Conservation (phyloP, 2,113 vertebrate species). For the Ifrita kowaldi region DNA sequence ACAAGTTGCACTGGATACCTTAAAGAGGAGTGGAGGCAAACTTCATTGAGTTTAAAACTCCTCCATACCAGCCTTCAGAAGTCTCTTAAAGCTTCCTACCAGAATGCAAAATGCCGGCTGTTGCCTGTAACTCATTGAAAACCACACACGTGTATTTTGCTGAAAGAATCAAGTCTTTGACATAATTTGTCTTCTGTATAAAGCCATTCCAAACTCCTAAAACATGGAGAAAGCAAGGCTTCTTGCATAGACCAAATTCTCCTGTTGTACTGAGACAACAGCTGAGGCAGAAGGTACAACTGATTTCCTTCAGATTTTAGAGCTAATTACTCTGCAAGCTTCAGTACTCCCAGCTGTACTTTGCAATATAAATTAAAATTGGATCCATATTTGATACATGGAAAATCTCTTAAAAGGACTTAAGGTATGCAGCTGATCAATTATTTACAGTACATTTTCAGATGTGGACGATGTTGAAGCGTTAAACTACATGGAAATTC, state of each 20-base stretch:
- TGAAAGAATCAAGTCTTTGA: background rate
- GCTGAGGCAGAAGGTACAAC: background rate
- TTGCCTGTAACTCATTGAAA: background rate
- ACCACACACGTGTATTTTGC: accelerated
- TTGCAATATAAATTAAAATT: background rate
- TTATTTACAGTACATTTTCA: background rate
- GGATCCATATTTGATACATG: background rate
- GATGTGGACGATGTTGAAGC: background rate
- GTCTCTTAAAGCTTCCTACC: background rate
- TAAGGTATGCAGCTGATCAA: background rate
- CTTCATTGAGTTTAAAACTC: background rate
- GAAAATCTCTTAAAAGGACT: background rate
- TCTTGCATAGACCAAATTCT: background rate
- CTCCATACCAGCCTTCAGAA: background rate
- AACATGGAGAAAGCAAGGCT: background rate
- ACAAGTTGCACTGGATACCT: background rate
- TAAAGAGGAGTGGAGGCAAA: background rate
- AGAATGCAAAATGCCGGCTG: background rate
- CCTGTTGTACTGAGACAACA: background rate
- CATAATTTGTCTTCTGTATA: background rate
- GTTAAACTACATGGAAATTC: background rate
- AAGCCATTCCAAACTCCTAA: background rate
- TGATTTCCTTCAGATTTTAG: background rate
- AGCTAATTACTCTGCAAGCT: background rate
- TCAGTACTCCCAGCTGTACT: background rate